Base-by-base conservation (phyloP, 2,888 invertebrate genomes). In the Hylaea fasciaria region DNA sequence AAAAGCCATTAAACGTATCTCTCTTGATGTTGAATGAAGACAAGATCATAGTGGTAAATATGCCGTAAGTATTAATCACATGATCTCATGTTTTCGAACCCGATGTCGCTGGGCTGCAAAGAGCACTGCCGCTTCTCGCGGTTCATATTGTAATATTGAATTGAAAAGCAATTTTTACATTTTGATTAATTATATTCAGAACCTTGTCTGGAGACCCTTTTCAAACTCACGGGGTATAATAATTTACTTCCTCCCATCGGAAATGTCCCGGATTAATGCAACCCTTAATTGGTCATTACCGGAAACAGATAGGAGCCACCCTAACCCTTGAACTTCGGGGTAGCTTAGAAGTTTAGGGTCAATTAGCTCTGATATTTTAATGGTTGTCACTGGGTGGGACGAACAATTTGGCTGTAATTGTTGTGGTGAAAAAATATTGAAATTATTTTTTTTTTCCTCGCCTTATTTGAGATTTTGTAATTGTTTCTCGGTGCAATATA, bases 211-310 rank as follows among this genome's bases (percentile, higher is more conserved):
- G 10, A 45, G 67, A 66, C 68, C 66, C 50, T 66, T 64, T 53
- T 61, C 61, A 56, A 41, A 45, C 32, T 49, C 46, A 72, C 63
- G 69, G 76, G 76, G 76, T 67, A 64, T 48, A 54, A 32, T 73
- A 72, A 78, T 78, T 78, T 74, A 71, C 77, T 72, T 70, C 67
- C 68, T 71, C 59, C 67, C 69, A 64, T 60, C 65, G 68, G 73
- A 77, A 77, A 76, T 77, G 75, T 76, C 77, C 76, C 70, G 77
- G 73, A 77, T 77, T 78, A 78, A 77, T 81, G 72, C 72, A 75
- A 73, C 66, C 70, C 70, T 59, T 71, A 71, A 70, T 71, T 70
- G 72, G 70, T 73, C 73, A 73, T 76, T 78, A 73, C 72, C 57
- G 70, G 70, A 72, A 77, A 82, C 68, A 77, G 80, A 82, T 81